Percentiles rank a stretch among this genome's conserved stretches.
phyloP scores from a whole-genome alignment of 2,888 invertebrate species.

The Pollenia amentaria region DNA sequence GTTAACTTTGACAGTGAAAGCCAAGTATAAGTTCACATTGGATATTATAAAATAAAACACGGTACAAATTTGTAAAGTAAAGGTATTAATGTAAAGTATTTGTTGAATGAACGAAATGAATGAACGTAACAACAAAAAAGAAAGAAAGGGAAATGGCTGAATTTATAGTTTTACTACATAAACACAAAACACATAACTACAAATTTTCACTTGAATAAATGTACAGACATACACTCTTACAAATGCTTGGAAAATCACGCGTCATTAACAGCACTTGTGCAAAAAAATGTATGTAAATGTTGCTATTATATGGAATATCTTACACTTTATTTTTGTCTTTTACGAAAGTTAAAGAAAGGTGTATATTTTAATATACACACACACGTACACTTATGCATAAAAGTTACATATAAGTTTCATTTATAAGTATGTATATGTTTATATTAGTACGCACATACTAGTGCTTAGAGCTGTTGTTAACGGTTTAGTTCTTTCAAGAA shows the following conservation, averaged over 20 bases:
- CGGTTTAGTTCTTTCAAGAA: background rate
- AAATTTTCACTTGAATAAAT: background rate
- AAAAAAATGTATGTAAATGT: background rate
- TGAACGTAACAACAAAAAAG: background rate
- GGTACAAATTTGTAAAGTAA: slow-evolving; percentile 15
- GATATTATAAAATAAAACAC: slow-evolving; percentile 13
- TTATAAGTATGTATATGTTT: background rate
- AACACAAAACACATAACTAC: background rate
- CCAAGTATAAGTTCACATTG: slow-evolving; percentile 53
- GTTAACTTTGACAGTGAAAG: slow-evolving; percentile 72
- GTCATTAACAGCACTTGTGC: slow-evolving; percentile 48
- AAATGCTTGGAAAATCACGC: slow-evolving; percentile 31
- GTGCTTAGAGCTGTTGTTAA: slow-evolving; percentile 3
- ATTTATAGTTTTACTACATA: slow-evolving; percentile 25
- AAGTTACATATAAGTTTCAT: background rate
- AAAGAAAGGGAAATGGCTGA: slow-evolving; percentile 32
- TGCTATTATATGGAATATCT: slow-evolving; percentile 11
- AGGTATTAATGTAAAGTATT: slow-evolving; percentile 30
- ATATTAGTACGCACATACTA: background rate
- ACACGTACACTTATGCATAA: background rate
- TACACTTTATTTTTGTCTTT: slow-evolving; percentile 3
- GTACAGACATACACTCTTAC: background rate
- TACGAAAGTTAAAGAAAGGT: slow-evolving; percentile 18
- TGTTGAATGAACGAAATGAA: slow-evolving; percentile 20
- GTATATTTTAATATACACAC: background rate